phyloP scores from a whole-genome alignment of 2,888 invertebrate species.

The Agrochola lota region DNA sequence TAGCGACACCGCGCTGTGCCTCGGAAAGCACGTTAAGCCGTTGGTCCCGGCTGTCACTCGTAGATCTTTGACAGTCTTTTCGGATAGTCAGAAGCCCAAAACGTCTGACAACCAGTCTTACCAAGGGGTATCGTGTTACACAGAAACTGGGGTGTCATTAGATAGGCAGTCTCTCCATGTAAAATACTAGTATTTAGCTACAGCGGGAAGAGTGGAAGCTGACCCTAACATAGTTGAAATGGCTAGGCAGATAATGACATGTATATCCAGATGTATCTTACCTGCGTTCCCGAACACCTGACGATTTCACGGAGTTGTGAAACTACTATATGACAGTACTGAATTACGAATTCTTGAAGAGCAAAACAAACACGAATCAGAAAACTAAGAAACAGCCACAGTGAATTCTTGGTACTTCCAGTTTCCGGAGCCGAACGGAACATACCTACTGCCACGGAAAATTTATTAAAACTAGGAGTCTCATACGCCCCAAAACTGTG shows the following conservation, averaged over 20 bases:
- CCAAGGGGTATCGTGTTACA: too few relatives aligned
- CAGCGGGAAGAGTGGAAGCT: not conserved
- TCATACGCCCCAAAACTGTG: not conserved
- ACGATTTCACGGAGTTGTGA: not conserved
- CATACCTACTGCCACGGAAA: not conserved
- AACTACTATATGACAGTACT: slow-evolving; percentile 3
- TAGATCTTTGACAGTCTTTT: too few relatives aligned
- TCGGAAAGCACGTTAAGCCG: too few relatives aligned
- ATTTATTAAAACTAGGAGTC: too few relatives aligned
- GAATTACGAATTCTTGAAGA: not conserved
- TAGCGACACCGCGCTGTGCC: too few relatives aligned
- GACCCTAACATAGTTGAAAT: not conserved
- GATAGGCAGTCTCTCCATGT: not conserved
- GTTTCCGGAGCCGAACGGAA: slow-evolving; percentile 12
- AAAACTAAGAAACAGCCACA: slow-evolving; percentile 11
- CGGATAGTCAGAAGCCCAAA: too few relatives aligned
- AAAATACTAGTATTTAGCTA: not conserved
- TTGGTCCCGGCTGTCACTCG: too few relatives aligned
- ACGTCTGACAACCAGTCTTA: too few relatives aligned
- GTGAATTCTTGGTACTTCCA: not conserved
- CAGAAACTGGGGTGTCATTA: too few relatives aligned
- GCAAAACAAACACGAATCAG: slow-evolving; percentile 17
- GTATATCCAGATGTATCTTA: not conserved
- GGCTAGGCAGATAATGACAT: not conserved
- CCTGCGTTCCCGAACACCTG: slow-evolving; percentile 17